Conservation (phyloP, 1,140 invertebrate species). For the Drosophila jambulina region DNA sequence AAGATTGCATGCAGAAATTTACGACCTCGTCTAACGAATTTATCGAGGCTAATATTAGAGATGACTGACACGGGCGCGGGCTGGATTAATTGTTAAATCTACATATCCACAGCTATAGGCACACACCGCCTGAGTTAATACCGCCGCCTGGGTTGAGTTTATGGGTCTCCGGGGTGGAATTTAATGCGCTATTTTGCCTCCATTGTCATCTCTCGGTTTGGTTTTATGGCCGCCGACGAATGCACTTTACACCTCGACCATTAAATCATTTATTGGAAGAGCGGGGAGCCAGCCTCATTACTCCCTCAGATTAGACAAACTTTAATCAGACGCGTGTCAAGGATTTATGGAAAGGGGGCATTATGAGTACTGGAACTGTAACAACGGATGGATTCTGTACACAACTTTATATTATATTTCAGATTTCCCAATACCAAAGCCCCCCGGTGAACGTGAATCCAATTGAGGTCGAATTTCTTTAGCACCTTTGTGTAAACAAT, state of each 20-base stretch:
- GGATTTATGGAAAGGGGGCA: constrained; percentile 25
- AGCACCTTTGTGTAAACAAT: constrained; percentile 42
- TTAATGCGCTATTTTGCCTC: constrained; percentile 49
- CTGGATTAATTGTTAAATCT: constrained; percentile 47
- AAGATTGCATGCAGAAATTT: constrained; percentile 48
- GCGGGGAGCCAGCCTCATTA: constrained; percentile 17
- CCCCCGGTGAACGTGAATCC: background rate
- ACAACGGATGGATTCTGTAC: background rate
- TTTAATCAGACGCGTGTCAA: constrained; percentile 28
- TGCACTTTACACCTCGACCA: constrained; percentile 58
- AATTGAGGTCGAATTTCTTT: constrained; percentile 21
- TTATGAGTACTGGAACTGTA: constrained; percentile 13
- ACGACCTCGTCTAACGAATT: constrained; percentile 51
- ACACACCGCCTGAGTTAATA: constrained; percentile 10
- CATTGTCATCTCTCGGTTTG: constrained; percentile 27
- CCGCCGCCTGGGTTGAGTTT: constrained; percentile 8
- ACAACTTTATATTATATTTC: constrained; percentile 4
- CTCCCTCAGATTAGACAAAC: constrained; percentile 23
- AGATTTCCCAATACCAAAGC: constrained; percentile 5
- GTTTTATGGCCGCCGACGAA: constrained; percentile 38
- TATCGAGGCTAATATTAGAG: constrained; percentile 64
- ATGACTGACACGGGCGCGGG: constrained; percentile 38
- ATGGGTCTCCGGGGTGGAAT: constrained; percentile 41
- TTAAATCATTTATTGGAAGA: constrained; percentile 51
- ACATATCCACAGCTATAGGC: constrained; percentile 31